phyloP scores from a whole-genome alignment of 2,888 invertebrate species.

The Druceiella hillmani region DNA sequence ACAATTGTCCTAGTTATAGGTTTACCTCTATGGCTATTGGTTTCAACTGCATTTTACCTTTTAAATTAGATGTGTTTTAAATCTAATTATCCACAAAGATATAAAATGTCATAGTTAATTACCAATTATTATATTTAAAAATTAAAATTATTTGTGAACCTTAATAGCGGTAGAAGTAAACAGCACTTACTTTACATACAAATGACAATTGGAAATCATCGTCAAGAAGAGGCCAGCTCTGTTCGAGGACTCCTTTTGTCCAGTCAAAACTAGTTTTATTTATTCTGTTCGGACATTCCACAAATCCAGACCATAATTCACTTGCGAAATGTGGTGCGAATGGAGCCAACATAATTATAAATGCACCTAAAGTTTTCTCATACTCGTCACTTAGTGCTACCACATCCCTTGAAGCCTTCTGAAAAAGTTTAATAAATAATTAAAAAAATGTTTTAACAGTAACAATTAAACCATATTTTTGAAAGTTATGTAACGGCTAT shows the following conservation, averaged over 20 bases:
- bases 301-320: conserved; percentile 82
- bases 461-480: too few species aligned
- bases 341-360: conserved; percentile 82
- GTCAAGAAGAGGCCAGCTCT: conserved; percentile 75
- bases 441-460: too few species aligned
- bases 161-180: too few species aligned
- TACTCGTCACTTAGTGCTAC: conserved; percentile 63
- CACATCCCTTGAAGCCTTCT: conserved; percentile 57
- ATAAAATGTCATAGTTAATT: too few species aligned
- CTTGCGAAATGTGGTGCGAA: conserved; percentile 88
- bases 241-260: conserved; percentile 65
- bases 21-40: too few species aligned
- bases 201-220: conserved; percentile 60
- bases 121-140: too few species aligned
- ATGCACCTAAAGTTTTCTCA: conserved; percentile 70
- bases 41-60: too few species aligned
- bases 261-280: conserved; percentile 52
- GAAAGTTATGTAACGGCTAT: too few species aligned
- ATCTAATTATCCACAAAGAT: too few species aligned
- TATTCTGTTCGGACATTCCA: conserved; percentile 56
- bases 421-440: conserved; percentile 16
- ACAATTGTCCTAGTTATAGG: too few species aligned
- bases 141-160: too few species aligned
- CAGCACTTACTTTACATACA: conserved; percentile 53
- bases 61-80: too few species aligned